Base-by-base conservation (phyloP, 1,140 invertebrate species). In the Streblospio benedicti region DNA sequence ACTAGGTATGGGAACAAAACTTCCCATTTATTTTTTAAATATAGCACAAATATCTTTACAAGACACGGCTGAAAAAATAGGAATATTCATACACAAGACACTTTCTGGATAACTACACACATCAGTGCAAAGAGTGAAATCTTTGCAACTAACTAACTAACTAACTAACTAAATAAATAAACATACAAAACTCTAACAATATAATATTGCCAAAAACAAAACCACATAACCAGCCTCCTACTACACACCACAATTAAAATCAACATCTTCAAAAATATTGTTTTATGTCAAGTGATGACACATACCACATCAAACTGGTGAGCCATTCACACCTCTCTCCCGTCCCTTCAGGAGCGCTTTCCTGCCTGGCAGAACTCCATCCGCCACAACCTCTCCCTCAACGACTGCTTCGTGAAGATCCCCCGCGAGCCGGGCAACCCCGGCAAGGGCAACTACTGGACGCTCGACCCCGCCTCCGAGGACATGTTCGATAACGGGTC, bases 401-500 rank as follows among this genome's bases (percentile, higher is more conserved):
- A 99, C 78, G 96, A 99, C 76, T 99, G 96, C 72, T 99, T 99
- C 77, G 89, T 99, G 20, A 99, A 99, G 79, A 94, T 99, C 45
- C 93, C 96, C 0, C 81, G 96, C 3, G 95, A 98, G 74, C 94
- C 95, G 0, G 95, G 94, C 0, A 98, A 99, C 73, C 96, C 97
- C 0, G 94, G 94, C 0, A 59, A 58, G 30, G 96, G 96, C 0
- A 99, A 98, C 72, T 99, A 98, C 77, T 99, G 96, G 96, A 95
- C 93, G 0, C 76, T 99, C 47, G 94, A 99, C 78, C 96, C 96
- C 0, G 79, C 92, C 57, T 91, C 91, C 1, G 93, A 97, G 72
- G 92, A 98, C 71, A 99, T 99, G 97, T 99, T 99, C 71, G 96
- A 99, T 73, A 99, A 99, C 75, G 97, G 97, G 0, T 94, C 90